Evolutionary conservation across 2,888 invertebrate genomes (phyloP), one percentile per base, ranked within the genome.

Genomic region (Rapana venosa): DNA sequence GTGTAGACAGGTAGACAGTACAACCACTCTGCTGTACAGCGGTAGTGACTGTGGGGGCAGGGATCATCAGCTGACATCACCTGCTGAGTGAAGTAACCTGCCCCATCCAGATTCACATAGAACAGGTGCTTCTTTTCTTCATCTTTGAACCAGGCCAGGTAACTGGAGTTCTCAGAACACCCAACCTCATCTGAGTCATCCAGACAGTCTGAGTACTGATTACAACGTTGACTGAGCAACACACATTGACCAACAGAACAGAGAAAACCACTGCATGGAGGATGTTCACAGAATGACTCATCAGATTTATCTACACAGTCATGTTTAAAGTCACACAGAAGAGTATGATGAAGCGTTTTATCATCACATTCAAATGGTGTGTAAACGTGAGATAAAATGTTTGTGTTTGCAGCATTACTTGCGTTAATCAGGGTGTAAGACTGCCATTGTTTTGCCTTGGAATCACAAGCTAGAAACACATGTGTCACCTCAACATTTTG

Each of bases 271-370:
- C 30, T 77, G 74, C 74, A 77, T 83, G 22, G 36, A 11, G 22
- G 26, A 83, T 74, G 74, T 83, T 35, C 36, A 83, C 85, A 85
- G 61, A 85, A 85, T 22, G 56, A 32, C 85, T 85, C 85, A 47
- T 85, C 85, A 56, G 17, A 30, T 15, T 30, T 47, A n/a, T 85
- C 85, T 32, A 58, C 58, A 26, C 85, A 85, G 8, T 61, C 61
- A 17, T 30, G n/a, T 32, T 32, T 85, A 17, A 85, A 85, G 58
- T 85, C 61, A 58, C 85, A 85, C 5, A 85, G 26, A 1, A 85
- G 30, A 30, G n/a, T 77, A n/a, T n/a, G 30, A 11, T 26, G 30
- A 2, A 26, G 13, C 74, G 13, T n/a, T 26, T 26, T 77, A n/a
- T 30, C 26, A 26, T 5, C 74, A 77, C 26, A 77, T 30, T 1